phyloP scores from a whole-genome alignment of 1,140 invertebrate genomes.

The Pectinophora gossypiella region DNA sequence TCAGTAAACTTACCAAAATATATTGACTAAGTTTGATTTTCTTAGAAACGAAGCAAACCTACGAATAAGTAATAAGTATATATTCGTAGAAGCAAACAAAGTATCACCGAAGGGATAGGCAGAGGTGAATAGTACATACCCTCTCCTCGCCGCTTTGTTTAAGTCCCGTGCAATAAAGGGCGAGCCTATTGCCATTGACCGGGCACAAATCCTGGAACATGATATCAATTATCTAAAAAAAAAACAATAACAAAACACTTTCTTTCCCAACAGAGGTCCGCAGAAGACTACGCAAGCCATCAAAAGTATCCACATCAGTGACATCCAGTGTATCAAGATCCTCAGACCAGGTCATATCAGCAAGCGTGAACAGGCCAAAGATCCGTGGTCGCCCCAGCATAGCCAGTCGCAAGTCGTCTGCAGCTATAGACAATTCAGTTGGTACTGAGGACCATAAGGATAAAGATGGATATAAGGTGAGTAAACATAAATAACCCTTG shows the following conservation, averaged over 20 bases:
- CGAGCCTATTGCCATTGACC: too few species aligned
- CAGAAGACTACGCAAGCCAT: constrained; percentile 76
- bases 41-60: too few species aligned
- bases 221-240: not conserved
- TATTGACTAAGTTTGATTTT: too few species aligned
- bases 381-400: constrained; percentile 80
- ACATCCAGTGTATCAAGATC: constrained; percentile 63
- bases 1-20: too few species aligned
- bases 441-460: constrained; percentile 76
- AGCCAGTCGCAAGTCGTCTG: constrained; percentile 76
- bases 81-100: too few species aligned
- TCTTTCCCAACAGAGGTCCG: constrained; percentile 57
- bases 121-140: too few species aligned
- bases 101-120: too few species aligned
- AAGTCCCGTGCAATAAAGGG: too few species aligned
- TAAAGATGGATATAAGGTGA: constrained; percentile 80
- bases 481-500: too few species aligned
- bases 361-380: constrained; percentile 82
- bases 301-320: constrained; percentile 67
- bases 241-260: not conserved
- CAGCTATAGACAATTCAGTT: constrained; percentile 78
- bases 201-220: not conserved
- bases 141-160: too few species aligned
- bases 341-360: constrained; percentile 73
- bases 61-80: too few species aligned